Conservation (phyloP, 2,797 vertebrate species). For the Coregonus sp. region DNA sequence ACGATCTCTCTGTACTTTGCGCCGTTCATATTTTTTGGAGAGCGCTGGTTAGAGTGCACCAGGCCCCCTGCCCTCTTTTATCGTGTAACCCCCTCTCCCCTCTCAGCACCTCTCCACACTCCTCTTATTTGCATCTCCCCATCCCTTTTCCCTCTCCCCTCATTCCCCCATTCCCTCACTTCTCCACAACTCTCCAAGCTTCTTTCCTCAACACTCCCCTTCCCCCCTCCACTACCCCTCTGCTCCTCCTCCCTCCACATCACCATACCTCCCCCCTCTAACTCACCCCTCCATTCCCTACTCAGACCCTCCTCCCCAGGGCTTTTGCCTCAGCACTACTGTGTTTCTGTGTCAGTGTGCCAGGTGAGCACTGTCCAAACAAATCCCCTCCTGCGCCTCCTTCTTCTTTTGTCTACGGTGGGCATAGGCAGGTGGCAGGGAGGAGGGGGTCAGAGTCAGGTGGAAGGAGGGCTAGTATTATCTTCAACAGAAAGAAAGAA, state of each 20-base stretch:
- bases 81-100: neutral
- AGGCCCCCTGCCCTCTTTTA: slow-evolving; percentile 14
- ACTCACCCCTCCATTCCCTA: too few species aligned
- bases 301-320: slow-evolving; percentile 37
- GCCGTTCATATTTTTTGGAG: slow-evolving; percentile 15
- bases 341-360: slow-evolving; percentile 64
- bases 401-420: slow-evolving; percentile 76
- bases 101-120: slow-evolving; percentile 2
- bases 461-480: slow-evolving; percentile 41
- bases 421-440: slow-evolving; percentile 51
- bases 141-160: too few species aligned
- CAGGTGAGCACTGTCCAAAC: slow-evolving; percentile 79
- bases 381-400: slow-evolving; percentile 59
- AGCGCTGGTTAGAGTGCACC: slow-evolving; percentile 27
- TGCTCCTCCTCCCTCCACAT: neutral
- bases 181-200: too few species aligned
- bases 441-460: slow-evolving; percentile 35
- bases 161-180: too few species aligned
- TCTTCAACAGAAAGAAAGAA: slow-evolving; percentile 23
- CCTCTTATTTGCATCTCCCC: neutral
- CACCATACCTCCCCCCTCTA: neutral
- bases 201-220: too few species aligned
- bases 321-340: slow-evolving; percentile 60
- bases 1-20: too few species aligned
- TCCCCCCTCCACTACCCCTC: too few species aligned